A percentile compares a stretch with the other conserved stretches of the same genome.
These are phyloP conservation scores for Anthophora plumipes DNA, from an alignment of 2,888 invertebrate species.

Conservation along the genomic window DNA sequence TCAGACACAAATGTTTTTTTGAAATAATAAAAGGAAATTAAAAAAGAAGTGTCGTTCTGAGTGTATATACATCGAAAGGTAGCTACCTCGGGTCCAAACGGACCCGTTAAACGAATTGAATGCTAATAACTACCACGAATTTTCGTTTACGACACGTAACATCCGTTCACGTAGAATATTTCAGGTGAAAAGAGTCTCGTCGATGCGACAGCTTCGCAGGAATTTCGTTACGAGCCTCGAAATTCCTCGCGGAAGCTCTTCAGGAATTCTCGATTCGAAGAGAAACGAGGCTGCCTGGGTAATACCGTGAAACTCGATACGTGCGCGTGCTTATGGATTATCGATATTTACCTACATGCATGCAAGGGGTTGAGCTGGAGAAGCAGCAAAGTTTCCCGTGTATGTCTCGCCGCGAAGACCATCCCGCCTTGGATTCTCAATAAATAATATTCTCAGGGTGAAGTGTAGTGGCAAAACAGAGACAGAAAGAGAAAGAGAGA, in stretches of 20 bases:
- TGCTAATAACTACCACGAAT: too few species aligned
- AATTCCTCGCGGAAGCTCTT: conserved; percentile 57
- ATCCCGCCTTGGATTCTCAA: conserved; percentile 57
- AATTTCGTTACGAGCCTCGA: conserved; percentile 47
- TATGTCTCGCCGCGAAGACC: conserved; percentile 8
- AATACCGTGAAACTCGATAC: conserved; percentile 63
- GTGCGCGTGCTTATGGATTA: conserved; percentile 62
- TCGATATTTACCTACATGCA: conserved; percentile 57
- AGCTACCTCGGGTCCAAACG: too few species aligned
- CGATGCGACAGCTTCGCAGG: conserved; percentile 26
- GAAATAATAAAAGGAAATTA: too few species aligned
- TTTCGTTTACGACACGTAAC: background rate
- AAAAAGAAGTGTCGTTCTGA: too few species aligned
- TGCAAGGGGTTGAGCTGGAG: background rate
- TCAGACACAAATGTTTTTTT: too few species aligned
- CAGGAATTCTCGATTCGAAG: conserved; percentile 53
- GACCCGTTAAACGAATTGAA: too few species aligned
- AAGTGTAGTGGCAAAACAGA: too few species aligned
- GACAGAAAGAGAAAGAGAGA: background rate
- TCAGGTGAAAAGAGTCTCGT: background rate
- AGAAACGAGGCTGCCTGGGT: conserved; percentile 3
- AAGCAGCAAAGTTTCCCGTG: background rate
- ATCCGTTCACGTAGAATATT: background rate
- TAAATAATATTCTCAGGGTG: conserved; percentile 63
- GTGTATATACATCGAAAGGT: too few species aligned